Base-by-base conservation (phyloP, 2,888 invertebrate genomes). In the Tachystola acroxantha region DNA sequence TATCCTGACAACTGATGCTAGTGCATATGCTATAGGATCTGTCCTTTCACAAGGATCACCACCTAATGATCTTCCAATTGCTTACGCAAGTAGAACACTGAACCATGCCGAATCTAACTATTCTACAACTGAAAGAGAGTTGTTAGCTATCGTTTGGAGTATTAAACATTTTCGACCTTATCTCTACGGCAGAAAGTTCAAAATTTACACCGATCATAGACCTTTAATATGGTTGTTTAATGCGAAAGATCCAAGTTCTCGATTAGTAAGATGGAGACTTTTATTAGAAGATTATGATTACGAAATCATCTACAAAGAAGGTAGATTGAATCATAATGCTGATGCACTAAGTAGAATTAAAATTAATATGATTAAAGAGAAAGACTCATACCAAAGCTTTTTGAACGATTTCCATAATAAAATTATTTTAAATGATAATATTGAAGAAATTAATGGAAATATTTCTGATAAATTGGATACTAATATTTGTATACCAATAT, bases 1-100 rank as follows among this genome's bases (percentile, higher is more conserved):
- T 26, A 27, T 57, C 4, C 24, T 66, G 2, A 58, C 57, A 0
- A 54, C 51, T 0, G 62, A 63, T 31, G 58, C 62, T 10, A n/a
- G n/a, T n/a, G n/a, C n/a, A n/a, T 19, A 45, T 26, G 55, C 51
- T 1, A 31, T 55, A 9, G 39, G 40, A 3, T 47, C 47, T 0
- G 27, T 51, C 0, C 30, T 51, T 7, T 48, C 49, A 1, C 50
- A 53, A 39, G 48, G 49, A 6, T 26, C 28, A 28, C 27, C 43
- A 13, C 46, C 47, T 2, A 42, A 49, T 34, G 50, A 53, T 12
- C 16, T 40, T 14, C 50, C 45, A 7, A 45, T 49, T 4, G 45
- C 49, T 2, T 49, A 46, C 13, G 53, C 54, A 0, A 40, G n/a
- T n/a, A n/a, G 57, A 2, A 57, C 53, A 0, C 36, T 54, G 0